Evolutionary conservation across 2,888 invertebrate species (phyloP).

Genomic region (Synergus gifuensis): DNA sequence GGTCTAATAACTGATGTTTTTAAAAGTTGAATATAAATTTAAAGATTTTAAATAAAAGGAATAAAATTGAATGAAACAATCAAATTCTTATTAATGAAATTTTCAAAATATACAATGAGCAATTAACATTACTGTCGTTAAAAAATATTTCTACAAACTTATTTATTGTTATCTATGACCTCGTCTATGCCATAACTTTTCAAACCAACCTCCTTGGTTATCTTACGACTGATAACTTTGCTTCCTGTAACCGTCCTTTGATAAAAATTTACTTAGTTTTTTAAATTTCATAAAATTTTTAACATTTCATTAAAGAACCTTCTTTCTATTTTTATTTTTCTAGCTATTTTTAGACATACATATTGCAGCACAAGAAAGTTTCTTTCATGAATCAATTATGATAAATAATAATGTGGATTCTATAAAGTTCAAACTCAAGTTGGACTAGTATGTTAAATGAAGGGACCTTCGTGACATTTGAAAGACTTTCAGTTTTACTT

Average conservation of each 20-base stretch:
- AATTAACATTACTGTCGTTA: neutral
- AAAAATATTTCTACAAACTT: neutral
- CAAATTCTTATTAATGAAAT: neutral
- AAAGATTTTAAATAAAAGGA: neutral
- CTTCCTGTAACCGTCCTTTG: neutral
- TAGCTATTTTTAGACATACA: neutral
- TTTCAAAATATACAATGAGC: neutral
- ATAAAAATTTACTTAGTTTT: neutral
- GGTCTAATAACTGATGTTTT: slow-evolving; percentile 17
- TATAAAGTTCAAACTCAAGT: slow-evolving; percentile 40
- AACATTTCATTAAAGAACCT: neutral
- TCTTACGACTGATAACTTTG: slow-evolving; percentile 25
- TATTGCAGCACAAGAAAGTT: neutral
- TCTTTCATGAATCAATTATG: neutral
- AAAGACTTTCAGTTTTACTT: slow-evolving; percentile 59
- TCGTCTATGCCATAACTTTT: neutral
- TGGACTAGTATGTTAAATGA: slow-evolving; percentile 43
- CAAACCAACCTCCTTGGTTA: neutral
- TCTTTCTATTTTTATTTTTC: neutral
- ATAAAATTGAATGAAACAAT: neutral
- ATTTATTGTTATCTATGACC: neutral
- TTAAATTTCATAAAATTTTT: neutral
- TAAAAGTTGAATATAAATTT: too few species aligned
- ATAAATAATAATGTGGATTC: neutral
- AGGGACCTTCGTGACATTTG: slow-evolving; percentile 56